Evolutionary conservation across 2,888 invertebrate genomes (phyloP), one percentile per base, ranked within the genome.

Genomic region (Schrankia costaestrigalis): DNA sequence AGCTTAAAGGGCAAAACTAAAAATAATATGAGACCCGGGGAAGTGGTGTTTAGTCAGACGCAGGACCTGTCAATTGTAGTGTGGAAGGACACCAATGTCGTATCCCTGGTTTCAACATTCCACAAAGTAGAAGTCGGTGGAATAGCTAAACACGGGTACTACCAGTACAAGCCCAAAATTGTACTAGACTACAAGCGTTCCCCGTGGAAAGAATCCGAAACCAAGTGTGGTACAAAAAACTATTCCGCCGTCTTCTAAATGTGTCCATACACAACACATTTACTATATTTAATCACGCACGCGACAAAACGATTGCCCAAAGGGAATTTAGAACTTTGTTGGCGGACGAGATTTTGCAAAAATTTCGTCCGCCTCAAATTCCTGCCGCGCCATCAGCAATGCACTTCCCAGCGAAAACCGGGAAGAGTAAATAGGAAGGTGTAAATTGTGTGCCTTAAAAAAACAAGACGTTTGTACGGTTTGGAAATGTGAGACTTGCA

Each of bases 41-140:
- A 34, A 34, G 34, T 34, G 18, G 34, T 18, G 2, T 34, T 28
- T 10, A 34, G 34, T 18, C 27, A 28, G 10, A 34, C 34, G 1
- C 11, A 24, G 6, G 34, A 34, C 13, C 11, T 34, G 11, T 28
- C 28, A 11, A 34, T 34, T 24, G 24, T 10, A 8, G 34, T 34
- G 10, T 34, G 34, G 34, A 26, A 19, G 12, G 30, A 30, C 23
- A 7, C 22, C 9, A 30, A 30, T 13, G 23, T 30, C 14, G 30
- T 25, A 12, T 25, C 25, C 8, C 12, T 25, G 25, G 13, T 25
- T 13, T 25, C 25, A 3, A 25, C 25, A 2, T 25, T 13, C n/a
- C 25, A 25, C n/a, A 25, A 25, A 25, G 11, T 25, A 13, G 25
- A 12, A n/a, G n/a, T n/a, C n/a, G n/a, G n/a, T n/a, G n/a, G n/a